Evolutionary conservation across 1,140 invertebrate species (phyloP).

Genomic region (Brachionus manjavacas): DNA sequence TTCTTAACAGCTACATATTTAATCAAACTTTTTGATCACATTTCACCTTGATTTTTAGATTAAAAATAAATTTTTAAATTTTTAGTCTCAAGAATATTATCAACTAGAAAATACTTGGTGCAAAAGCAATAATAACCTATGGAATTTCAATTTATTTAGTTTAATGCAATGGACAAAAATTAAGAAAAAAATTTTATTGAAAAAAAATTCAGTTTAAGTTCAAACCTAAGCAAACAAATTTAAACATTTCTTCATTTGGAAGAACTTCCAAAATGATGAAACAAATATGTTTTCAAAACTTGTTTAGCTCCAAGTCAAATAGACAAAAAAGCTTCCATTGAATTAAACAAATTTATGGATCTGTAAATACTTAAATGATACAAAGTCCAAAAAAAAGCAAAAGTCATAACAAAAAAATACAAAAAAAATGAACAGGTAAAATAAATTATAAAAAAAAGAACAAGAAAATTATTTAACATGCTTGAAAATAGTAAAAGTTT

Average conservation of each 20-base stretch:
- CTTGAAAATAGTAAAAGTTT: not conserved
- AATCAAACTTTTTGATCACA: too few species aligned
- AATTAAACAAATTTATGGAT: not conserved
- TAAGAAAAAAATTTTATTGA: conserved; percentile 1
- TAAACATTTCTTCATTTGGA: not conserved
- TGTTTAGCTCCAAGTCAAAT: not conserved
- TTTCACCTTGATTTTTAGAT: too few species aligned
- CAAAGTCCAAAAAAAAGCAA: not conserved
- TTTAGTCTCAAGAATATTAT: too few species aligned
- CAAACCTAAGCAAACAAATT: not conserved
- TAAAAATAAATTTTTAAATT: too few species aligned
- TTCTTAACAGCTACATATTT: too few species aligned
- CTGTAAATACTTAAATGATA: not conserved
- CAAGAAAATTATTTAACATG: conserved; percentile 27
- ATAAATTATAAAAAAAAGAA: conserved; percentile 18
- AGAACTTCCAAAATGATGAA: not conserved
- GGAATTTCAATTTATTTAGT: not conserved
- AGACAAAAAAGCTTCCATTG: not conserved
- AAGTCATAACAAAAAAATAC: not conserved
- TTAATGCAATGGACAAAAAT: not conserved
- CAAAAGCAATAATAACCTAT: too few species aligned
- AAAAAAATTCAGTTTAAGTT: not conserved
- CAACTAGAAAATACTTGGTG: too few species aligned
- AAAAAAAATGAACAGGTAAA: conserved; percentile 4
- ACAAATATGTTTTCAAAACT: not conserved